phyloP scores from a whole-genome alignment of 1,140 invertebrate species.

The Brachionus rotundiformis region DNA sequence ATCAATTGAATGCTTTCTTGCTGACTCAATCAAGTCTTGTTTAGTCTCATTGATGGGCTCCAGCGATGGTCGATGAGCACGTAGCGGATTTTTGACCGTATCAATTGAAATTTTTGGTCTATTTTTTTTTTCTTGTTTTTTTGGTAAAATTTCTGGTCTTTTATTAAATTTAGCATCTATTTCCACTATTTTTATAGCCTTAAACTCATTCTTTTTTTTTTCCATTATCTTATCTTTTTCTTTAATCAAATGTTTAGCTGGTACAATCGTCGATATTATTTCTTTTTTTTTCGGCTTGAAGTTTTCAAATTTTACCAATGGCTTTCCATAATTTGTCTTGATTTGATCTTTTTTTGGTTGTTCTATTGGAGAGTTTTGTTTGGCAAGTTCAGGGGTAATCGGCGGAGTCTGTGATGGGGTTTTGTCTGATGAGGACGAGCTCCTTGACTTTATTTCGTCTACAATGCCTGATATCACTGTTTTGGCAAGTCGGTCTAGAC shows the following conservation, averaged over 20 bases:
- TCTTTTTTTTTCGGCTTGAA: background rate
- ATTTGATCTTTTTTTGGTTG: background rate
- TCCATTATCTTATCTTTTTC: too few species aligned
- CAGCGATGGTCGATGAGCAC: slow-evolving; percentile 1
- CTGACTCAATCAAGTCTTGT: background rate
- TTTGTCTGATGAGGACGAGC: background rate
- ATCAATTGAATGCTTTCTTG: background rate
- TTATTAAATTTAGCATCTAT: background rate
- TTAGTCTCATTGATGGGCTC: background rate
- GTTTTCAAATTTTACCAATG: background rate
- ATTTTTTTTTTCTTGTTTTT: background rate
- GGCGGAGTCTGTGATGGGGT: background rate
- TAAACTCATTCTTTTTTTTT: background rate
- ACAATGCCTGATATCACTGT: slow-evolving; percentile 2
- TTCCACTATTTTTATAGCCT: background rate
- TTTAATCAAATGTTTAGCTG: background rate
- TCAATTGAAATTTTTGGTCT: background rate
- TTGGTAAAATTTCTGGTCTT: background rate
- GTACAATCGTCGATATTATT: background rate
- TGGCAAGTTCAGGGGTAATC: background rate
- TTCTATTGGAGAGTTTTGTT: background rate
- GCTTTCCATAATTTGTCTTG: background rate
- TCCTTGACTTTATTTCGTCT: background rate
- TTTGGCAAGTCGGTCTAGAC: background rate
- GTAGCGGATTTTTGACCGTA: background rate